Evolutionary conservation across 2,888 invertebrate species (phyloP).

Genomic region (Synanthedon andrenaeformis): DNA sequence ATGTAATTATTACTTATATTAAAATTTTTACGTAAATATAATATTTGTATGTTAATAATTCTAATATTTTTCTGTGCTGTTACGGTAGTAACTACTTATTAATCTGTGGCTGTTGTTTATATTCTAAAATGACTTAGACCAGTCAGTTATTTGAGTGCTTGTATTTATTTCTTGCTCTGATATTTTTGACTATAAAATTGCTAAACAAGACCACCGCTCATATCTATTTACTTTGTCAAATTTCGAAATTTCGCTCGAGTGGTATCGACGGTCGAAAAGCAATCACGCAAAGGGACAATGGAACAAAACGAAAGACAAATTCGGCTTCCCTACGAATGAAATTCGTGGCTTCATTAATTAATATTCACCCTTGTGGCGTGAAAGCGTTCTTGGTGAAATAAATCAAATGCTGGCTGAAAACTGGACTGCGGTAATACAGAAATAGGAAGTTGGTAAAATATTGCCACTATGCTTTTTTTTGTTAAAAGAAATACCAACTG

Average conservation of each 20-base stretch:
- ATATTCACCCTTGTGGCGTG: constrained; percentile 24
- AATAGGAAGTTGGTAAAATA: neutral
- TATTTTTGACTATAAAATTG: no score
- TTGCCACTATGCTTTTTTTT: neutral
- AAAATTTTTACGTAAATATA: no score
- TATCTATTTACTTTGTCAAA: neutral
- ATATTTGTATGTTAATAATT: no score
- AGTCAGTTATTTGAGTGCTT: no score
- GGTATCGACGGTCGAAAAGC: neutral
- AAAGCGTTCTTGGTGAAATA: constrained; percentile 1
- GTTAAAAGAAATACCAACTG: no score
- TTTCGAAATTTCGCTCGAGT: neutral
- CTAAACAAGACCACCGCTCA: no score
- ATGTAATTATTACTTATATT: no score
- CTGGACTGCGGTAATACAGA: neutral
- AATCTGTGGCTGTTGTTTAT: no score
- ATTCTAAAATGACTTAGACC: no score
- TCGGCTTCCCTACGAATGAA: constrained; percentile 21
- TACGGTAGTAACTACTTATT: no score
- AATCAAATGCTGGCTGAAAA: constrained; percentile 3
- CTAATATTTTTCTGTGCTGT: no score
- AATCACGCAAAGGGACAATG: neutral
- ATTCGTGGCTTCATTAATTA: constrained; percentile 14
- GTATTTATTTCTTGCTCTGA: no score
- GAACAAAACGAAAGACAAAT: constrained; percentile 20